phyloP scores from a whole-genome alignment of 2,113 vertebrate genomes.

The Corynorhinus townsendii region DNA sequence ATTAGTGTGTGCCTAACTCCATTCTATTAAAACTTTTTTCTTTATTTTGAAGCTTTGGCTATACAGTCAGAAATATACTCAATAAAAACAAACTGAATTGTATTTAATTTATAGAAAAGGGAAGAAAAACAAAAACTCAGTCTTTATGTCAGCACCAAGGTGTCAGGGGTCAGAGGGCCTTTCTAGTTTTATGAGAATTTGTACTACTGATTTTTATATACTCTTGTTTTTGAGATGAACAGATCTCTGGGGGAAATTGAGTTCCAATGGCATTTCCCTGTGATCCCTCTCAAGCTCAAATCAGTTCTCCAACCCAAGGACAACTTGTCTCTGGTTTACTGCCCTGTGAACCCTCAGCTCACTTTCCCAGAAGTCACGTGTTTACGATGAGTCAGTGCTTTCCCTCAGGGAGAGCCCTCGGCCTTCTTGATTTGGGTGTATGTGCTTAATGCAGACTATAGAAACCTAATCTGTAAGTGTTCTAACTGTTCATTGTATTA shows the following conservation, averaged over 20 bases:
- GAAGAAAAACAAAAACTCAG: not conserved
- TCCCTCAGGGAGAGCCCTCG: not conserved
- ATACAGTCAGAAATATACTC: not conserved
- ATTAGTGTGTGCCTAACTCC: not conserved
- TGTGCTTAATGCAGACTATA: constrained; percentile 19
- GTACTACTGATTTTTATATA: constrained; percentile 67
- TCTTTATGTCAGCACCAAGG: not conserved
- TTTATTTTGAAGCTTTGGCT: constrained; percentile 1
- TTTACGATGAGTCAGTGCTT: not conserved
- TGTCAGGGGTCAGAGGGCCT: not conserved
- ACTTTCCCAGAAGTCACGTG: not conserved
- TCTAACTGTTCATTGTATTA: constrained; percentile 30
- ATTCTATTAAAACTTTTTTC: not conserved
- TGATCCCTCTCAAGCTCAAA: constrained; percentile 3
- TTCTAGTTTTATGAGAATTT: constrained; percentile 53
- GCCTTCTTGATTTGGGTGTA: not conserved
- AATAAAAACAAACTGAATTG: not conserved
- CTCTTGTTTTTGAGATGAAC: not conserved
- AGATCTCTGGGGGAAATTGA: constrained; percentile 4
- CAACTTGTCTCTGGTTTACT: not conserved
- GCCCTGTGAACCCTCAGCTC: constrained; percentile 17
- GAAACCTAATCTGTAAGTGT: not conserved
- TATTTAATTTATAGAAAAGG: constrained; percentile 41
- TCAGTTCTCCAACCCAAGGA: not conserved
- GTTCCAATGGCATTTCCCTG: constrained; percentile 42